Evolutionary conservation across 2,113 vertebrate species (phyloP), one percentile per base, ranked within the genome.

Genomic region (Lathamus discolor): DNA sequence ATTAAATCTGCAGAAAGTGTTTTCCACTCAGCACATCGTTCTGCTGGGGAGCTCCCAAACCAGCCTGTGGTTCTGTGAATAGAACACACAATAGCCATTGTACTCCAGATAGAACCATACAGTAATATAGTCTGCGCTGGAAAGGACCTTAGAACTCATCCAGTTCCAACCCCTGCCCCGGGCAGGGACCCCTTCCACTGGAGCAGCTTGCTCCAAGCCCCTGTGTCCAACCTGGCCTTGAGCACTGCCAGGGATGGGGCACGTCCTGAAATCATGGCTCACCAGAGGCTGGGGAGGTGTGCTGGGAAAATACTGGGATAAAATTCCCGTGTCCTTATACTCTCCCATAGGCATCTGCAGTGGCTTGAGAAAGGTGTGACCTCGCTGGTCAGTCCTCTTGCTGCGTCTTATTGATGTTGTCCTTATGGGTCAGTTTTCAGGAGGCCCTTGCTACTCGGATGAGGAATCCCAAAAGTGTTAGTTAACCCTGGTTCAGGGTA

Each of bases 361-460:
- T 10, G 13, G 46, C 14, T 13, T 49, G 68, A 62, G 54, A 9
- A 46, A 27, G 54, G 8, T 43, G 33, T 22, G 35, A 23, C 49
- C 33, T 83, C 39, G 0, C 35, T 33, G 10, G 5, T 22, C 75
- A 10, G 37, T 27, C 48, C 73, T 44, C 31, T 27, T 28, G 52
- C 54, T 83, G 28, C 0, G 0, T 33, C 76, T 46, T 5, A 0
- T 0, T 44, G 49, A 2, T 44, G 22, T 39, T 92, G 11, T 20
- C n/a, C 8, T 43, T 13, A 7, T 24, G 73, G 44, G 4, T 27
- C 57, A 4, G 41, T 81, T 44, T 31, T 13, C 44, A 41, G 54
- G 48, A 76, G 55, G 10, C 57, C 12, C 5, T 13, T 37, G 29
- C 46, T 63, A 15, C 51, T 81, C 7, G 6, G 10, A 12, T 66